Evolutionary conservation across 2,888 invertebrate species (phyloP), one percentile per base, ranked within the genome.

Genomic region (Sarcophaga rosellei): DNA sequence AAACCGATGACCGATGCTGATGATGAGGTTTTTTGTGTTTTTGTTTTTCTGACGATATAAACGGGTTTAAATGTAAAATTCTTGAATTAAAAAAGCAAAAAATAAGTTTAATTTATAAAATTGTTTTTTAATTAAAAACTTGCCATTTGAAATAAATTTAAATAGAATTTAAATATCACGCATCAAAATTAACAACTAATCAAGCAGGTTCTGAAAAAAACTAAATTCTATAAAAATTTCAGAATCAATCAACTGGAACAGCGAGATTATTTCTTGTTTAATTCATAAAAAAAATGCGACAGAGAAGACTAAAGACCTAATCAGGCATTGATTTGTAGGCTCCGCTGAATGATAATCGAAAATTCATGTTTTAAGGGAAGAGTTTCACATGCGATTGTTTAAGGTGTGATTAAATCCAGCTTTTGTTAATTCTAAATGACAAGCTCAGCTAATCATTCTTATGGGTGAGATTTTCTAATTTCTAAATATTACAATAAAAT

Each of bases 231-330:
- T n/a, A 35, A 6, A 35, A 57, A 15, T 63, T 80, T 61, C 25
- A 53, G 63, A 77, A 61, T 53, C 53, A 73, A 61, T 35, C 73
- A 73, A 68, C 68, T 62, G 68, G 68, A 83, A 83, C 65, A 81
- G 77, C 82, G 53, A 66, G 61, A 66, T 81, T 59, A 72, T 61
- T n/a, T 2, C 65, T 6, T 17, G 2, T 45, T 57, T 20, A 45
- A 65, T 21, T 17, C 23, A 62, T 53, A 15, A 63, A 45, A 63
- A 25, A 65, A 23, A 63, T 44, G 10, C 2, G 10, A 35, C 8
- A 35, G 8, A 35, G 3, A 2, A 35, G 8, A 35, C 35, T 35
- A 35, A 35, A 35, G 20, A 63, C 53, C 21, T 63, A 61, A 78
- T 83, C 35, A 69, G 53, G 57, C 53, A 57, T 80, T 80, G 66